phyloP scores from a whole-genome alignment of 2,797 vertebrate genomes.

The Poecile montanus region DNA sequence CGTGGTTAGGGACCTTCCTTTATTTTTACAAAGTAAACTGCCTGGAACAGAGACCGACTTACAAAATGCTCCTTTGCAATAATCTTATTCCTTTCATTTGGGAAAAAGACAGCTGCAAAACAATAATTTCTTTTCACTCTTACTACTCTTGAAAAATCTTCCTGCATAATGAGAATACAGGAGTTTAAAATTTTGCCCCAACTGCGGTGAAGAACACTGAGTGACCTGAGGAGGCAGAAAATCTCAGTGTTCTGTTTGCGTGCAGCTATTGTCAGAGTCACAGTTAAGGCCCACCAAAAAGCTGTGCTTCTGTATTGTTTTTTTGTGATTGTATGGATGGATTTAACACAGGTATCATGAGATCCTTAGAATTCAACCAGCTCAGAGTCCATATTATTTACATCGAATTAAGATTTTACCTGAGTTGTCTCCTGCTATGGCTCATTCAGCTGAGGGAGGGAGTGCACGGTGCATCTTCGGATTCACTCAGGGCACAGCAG shows the following conservation, averaged over 20 bases:
- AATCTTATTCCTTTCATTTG: background rate
- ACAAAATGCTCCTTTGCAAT: background rate
- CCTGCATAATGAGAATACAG: background rate
- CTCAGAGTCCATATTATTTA: background rate
- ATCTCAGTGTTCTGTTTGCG: rapidly evolving
- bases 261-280: background rate
- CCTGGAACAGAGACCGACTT: background rate
- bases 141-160: background rate
- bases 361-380: background rate
- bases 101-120: background rate
- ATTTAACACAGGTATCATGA: background rate
- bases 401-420: background rate
- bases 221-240: background rate
- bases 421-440: background rate
- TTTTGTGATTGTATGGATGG: background rate
- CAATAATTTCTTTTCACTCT: background rate
- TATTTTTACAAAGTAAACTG: background rate
- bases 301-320: background rate
- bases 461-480: background rate
- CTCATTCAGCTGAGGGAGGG: rapidly evolving
- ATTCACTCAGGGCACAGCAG: background rate
- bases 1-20: background rate
- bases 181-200: background rate
- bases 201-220: background rate
- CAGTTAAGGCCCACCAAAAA: background rate